Conservation (phyloP, 2,797 vertebrate species). For the Chelon auratus region DNA sequence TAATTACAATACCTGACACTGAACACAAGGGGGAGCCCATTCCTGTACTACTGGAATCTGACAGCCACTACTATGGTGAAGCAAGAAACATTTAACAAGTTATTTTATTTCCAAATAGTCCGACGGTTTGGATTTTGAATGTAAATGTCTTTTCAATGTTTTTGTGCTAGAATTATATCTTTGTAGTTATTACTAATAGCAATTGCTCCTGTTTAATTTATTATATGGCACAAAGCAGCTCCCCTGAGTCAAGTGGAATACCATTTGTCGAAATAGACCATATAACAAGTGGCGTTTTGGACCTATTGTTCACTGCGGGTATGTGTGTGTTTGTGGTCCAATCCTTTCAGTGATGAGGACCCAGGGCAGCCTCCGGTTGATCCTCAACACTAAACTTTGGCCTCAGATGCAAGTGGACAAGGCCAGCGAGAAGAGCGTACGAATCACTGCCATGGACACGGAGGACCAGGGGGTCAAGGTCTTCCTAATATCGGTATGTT, state of each 20-base stretch:
- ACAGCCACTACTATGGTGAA: neutral
- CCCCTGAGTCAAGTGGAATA: neutral
- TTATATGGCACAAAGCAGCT: too few species aligned
- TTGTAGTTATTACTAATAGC: too few species aligned
- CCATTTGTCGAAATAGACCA: neutral
- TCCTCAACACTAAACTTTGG: slow-evolving; percentile 99
- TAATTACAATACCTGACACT: slow-evolving; percentile 9
- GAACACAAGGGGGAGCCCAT: slow-evolving; percentile 61
- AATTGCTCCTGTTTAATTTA: too few species aligned
- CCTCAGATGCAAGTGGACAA: slow-evolving; percentile 99
- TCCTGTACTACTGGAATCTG: neutral
- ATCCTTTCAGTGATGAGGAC: slow-evolving; percentile 94
- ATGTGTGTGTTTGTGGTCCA: slow-evolving; percentile 1
- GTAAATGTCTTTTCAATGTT: too few species aligned
- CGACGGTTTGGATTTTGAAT: too few species aligned
- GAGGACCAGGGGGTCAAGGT: slow-evolving; percentile 99
- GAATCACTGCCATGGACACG: slow-evolving; percentile 98
- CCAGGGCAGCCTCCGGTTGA: slow-evolving; percentile 96
- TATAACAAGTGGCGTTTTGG: neutral
- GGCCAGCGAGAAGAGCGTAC: slow-evolving; percentile 97
- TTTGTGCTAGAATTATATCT: too few species aligned
- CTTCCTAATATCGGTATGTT: slow-evolving; percentile 95
- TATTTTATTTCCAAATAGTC: too few species aligned
- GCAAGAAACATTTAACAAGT: neutral
- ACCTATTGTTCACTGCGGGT: neutral